A percentile compares a stretch with the other conserved stretches of the same genome.
phyloP scores from a whole-genome alignment of 2,113 vertebrate genomes.

The Brachypodius melanocephalos region DNA sequence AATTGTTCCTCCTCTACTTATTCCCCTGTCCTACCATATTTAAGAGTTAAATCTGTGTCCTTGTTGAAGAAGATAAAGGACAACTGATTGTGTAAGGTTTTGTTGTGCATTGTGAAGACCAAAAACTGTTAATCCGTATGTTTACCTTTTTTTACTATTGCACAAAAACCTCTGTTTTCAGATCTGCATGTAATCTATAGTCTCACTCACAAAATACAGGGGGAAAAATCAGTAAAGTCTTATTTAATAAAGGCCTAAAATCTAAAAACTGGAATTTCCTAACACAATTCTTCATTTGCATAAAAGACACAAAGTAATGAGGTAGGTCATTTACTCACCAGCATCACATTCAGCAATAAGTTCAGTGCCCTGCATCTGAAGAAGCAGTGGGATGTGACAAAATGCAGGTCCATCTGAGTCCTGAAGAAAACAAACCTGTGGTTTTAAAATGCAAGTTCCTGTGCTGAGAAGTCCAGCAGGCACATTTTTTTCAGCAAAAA shows the following conservation, averaged over 20 bases:
- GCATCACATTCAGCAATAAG: not conserved
- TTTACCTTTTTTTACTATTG: not conserved
- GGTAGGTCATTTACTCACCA: not conserved
- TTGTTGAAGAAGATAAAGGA: not conserved
- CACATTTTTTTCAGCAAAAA: not conserved
- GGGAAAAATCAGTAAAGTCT: not conserved
- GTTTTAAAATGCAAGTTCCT: not conserved
- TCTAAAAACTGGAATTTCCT: not conserved
- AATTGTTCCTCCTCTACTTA: not conserved
- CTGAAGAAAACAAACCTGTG: not conserved
- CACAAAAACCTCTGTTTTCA: not conserved
- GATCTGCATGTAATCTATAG: not conserved
- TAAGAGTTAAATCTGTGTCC: not conserved
- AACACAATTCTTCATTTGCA: not conserved
- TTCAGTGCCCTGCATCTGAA: not conserved
- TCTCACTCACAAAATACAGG: not conserved
- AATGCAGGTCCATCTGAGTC: not conserved
- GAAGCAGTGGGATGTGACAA: not conserved
- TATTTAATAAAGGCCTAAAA: not conserved
- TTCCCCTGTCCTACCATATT: not conserved
- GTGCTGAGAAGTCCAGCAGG: not conserved
- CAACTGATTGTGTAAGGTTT: not conserved
- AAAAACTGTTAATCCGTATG: accelerated
- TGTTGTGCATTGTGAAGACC: not conserved
- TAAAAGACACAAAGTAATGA: not conserved